Base-by-base conservation (phyloP, 1,140 invertebrate genomes). In the Trissolcus basalis region DNA sequence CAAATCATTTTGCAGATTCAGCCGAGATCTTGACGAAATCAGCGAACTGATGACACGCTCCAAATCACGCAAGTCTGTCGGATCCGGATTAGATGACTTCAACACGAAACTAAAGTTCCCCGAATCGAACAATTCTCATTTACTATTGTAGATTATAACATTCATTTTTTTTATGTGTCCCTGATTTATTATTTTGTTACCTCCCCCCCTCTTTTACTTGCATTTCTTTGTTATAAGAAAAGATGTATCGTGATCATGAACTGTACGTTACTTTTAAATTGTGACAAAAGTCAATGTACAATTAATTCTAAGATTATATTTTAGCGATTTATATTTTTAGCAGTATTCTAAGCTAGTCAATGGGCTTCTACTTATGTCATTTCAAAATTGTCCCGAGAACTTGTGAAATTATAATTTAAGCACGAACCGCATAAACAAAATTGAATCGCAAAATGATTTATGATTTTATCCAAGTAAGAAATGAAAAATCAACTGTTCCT, bases 21-120 rank as follows among this genome's bases (percentile, higher is more conserved):
- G 88, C 64, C 85, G 89, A 80, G 90, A 91, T 83, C 75, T 90
- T 32, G 90, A 91, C 61, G 90, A 90, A 5, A 82, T 90, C 15
- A 88, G 87, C 53, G 89, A 90, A 76, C 81, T 90, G 70, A 87
- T 89, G 80, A 86, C 86, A 27, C 88, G 89, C 39, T 89, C 89
- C n/a, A 90, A 90, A 77, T 90, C 89, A 8, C 88, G 89, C 36
- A 82, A 86, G 77, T 90, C 89, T 9, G 84, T 84, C 79, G 83
- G 81, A 53, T 86, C 86, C 10, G 84, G 82, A 35, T 80, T 88
- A 39, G 86, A 88, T 63, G 85, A 88, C 75, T 82, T 82, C 50
- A 85, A 80, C 74, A 76, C 83, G 33, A 86, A 83, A 82, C 59
- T 83, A 16, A 87, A 87, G 80, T 85, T 85, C 58, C 63, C 75